A percentile compares a stretch with the other conserved stretches of the same genome.
Conservation (phyloP, 1,140 invertebrate genomes). For the Aleiodes sp. region DNA sequence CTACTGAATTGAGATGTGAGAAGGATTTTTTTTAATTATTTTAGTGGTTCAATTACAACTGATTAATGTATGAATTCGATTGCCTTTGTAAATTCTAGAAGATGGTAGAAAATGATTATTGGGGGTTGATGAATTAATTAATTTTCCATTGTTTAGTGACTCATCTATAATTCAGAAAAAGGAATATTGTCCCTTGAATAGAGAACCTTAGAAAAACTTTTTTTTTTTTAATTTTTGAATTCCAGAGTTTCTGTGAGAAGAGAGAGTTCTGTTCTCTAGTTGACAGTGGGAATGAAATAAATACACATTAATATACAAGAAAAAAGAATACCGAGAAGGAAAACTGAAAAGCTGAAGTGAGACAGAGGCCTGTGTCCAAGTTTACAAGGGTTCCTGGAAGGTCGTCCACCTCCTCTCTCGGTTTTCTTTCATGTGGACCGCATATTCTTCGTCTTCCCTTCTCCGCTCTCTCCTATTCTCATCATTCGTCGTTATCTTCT, state of each 20-base stretch:
- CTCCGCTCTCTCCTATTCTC: conserved; percentile 18
- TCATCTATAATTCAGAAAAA: no score
- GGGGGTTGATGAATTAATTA: no score
- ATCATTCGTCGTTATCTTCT: conserved; percentile 35
- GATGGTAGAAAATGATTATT: no score
- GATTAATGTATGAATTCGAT: no score
- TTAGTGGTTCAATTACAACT: no score
- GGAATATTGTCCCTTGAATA: no score
- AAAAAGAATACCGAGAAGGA: conserved; percentile 27
- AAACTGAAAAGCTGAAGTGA: conserved; percentile 29
- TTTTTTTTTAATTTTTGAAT: no score
- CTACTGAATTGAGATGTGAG: no score
- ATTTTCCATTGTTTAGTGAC: no score
- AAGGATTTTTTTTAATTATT: no score
- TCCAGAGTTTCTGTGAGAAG: background rate
- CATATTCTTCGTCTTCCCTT: conserved; percentile 38
- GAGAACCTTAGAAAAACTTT: no score
- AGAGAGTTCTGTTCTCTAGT: conserved; percentile 1
- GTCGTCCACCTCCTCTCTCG: conserved; percentile 60
- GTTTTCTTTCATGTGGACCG: conserved; percentile 62
- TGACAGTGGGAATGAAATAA: conserved; percentile 18
- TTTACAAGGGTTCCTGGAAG: conserved; percentile 65
- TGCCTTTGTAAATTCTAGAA: no score
- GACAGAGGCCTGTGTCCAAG: conserved; percentile 54
- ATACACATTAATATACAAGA: conserved; percentile 34